Evolutionary conservation across 2,113 vertebrate species (phyloP), one percentile per base, ranked within the genome.

Genomic region (Cacatua alba): DNA sequence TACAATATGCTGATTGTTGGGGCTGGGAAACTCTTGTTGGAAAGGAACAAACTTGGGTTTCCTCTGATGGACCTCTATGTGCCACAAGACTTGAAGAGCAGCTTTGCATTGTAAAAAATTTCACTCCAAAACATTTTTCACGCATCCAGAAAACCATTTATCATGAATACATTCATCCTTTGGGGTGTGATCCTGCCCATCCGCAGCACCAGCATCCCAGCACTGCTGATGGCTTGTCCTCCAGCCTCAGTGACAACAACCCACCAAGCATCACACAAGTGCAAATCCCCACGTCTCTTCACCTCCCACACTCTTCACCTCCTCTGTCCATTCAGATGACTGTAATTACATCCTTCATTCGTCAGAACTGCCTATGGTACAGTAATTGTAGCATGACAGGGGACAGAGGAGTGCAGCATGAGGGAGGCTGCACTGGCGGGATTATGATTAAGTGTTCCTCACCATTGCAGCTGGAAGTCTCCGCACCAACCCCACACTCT

Each of bases 361-460:
- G 0, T 46, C 59, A 63, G 76, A 65, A 33, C 60, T 69, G 28
- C 31, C n/a, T 6, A 6, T 67, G 43, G 37, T 20, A 49, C 77
- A 39, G 51, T 25, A 33, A 20, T 17, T 37, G 33, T n/a, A 70
- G 55, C 1, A 2, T 51, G 59, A 3, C 0, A 1, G 68, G 35
- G 35, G 25, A 35, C 53, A 63, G 17, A 67, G 43, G 35, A 49
- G 65, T 57, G 75, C 49, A 62, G 24, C 2, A 0, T 11, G 52
- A 76, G 29, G 52, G 43, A 69, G 41, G 64, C 43, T 74, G 90
- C 0, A 1, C n/a, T 7, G 8, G 11, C 9, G 37, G 70, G 37
- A 67, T 5, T 9, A 37, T 71, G 62, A 79, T 93, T 88, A 91
- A 91, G 24, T 39, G 33, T 29, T 94, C 82, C 35, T 86, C 28